A percentile compares a stretch with the other conserved stretches of the same genome.
Conservation (phyloP, 2,797 vertebrate genomes). For the Chromobotia macracanthus region DNA sequence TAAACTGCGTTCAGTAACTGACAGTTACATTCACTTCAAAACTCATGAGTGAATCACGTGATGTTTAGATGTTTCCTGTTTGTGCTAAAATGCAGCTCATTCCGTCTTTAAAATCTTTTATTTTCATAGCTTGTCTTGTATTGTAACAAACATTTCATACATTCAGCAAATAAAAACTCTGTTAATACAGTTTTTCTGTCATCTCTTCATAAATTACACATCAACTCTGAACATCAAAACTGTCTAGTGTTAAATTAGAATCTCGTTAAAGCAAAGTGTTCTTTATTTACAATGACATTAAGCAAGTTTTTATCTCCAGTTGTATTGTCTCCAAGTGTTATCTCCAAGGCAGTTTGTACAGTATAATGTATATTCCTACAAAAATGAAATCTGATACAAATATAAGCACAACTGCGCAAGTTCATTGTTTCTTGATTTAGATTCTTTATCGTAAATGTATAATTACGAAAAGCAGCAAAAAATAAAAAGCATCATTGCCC, state of each 20-base stretch:
- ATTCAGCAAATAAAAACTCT: not conserved
- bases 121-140: not conserved
- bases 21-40: not conserved
- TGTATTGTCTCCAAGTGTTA: too few relatives aligned
- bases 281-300: too few relatives aligned
- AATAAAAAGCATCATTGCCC: not conserved
- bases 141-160: not conserved
- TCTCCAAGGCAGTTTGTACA: not conserved
- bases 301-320: not conserved
- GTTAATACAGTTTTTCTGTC: constrained; percentile 1
- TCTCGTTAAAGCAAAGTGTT: too few relatives aligned
- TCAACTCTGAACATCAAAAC: too few relatives aligned
- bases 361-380: constrained; percentile 7
- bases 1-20: not conserved
- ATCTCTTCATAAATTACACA: not conserved
- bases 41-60: too few relatives aligned
- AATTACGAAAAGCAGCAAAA: not conserved
- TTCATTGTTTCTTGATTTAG: not conserved
- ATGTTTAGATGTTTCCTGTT: too few relatives aligned
- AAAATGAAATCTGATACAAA: not conserved
- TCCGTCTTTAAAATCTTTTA: not conserved
- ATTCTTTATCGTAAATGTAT: not conserved
- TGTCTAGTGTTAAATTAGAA: too few relatives aligned
- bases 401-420: constrained; percentile 1
- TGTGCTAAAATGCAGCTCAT: too few relatives aligned